Evolutionary conservation across 1,140 invertebrate genomes (phyloP), one percentile per base, ranked within the genome.

Genomic region (Heliconius nattereri): DNA sequence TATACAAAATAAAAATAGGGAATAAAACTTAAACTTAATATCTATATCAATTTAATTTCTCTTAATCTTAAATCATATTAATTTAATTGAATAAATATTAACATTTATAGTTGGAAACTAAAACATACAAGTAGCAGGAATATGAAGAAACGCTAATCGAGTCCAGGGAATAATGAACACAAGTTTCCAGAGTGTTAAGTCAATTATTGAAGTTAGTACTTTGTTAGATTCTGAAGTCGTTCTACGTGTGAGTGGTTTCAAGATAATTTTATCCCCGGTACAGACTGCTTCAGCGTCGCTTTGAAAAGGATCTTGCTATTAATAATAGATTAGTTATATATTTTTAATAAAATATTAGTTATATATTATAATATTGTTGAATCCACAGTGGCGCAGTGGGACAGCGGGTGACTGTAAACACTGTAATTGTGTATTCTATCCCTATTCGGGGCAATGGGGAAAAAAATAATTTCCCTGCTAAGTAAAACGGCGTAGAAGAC

Each of bases 121-220:
- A 66, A 13, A 29, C 60, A 66, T 5, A 5, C 60, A 29, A 72
- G 32, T 23, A 72, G 19, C 32, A 40, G 71, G 29, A 37, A 72
- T 72, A 54, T 77, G 76, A 77, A 77, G 73, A 84, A 74, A 84
- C 71, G 76, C 26, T 79, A 85, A 83, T 81, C 75, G 76, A 78
- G 80, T 81, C 83, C 73, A 76, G 77, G 75, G 78, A 82, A 85
- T 84, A 84, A 85, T 83, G 78, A 83, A 71, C 76, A 85, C 23
- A 85, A 78, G 83, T 83, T 73, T 76, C 54, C 78, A 77, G 72
- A 81, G 79, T 79, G 77, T 71, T 85, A 81, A 87, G 82, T 81
- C 84, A 83, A 87, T 87, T 87, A 85, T 80, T 82, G 75, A 80
- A 86, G 81, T 86, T 86, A 82, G 81, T 81, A 80, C 76, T 83